phyloP scores from a whole-genome alignment of 2,888 invertebrate genomes.

The Lochmaea capreae region DNA sequence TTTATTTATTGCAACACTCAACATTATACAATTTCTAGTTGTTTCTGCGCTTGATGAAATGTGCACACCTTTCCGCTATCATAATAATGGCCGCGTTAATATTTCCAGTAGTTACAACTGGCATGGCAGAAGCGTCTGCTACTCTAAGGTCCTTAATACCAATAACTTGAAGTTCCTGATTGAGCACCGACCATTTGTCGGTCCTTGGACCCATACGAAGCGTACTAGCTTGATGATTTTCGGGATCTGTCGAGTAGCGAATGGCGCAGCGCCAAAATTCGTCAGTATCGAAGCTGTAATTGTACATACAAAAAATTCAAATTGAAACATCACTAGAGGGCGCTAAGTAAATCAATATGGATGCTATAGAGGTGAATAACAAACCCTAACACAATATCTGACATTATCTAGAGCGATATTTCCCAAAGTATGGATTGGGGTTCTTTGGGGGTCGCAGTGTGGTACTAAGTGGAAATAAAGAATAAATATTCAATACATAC shows the following conservation, averaged over 20 bases:
- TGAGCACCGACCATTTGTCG: conserved; percentile 74
- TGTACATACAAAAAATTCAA: background rate
- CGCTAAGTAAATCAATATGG: too few species aligned
- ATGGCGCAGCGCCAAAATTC: conserved; percentile 79
- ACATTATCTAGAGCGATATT: too few species aligned
- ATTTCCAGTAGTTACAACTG: conserved; percentile 42
- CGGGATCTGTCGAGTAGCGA: conserved; percentile 74
- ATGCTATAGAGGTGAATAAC: too few species aligned
- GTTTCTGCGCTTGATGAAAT: conserved; percentile 39
- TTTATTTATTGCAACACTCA: background rate
- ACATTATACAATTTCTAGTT: background rate
- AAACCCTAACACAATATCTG: too few species aligned
- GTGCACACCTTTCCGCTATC: conserved; percentile 47
- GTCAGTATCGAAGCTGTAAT: conserved; percentile 66
- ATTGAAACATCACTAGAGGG: too few species aligned
- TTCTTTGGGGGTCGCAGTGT: too few species aligned
- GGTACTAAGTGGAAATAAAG: too few species aligned
- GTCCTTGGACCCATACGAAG: conserved; percentile 79
- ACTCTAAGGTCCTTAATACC: conserved; percentile 47
- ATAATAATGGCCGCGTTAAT: conserved; percentile 46
- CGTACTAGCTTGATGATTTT: conserved; percentile 82
- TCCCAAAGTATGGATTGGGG: too few species aligned
- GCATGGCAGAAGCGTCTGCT: conserved; percentile 48
- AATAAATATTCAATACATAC: conserved; percentile 57
- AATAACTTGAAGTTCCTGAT: conserved; percentile 43